Evolutionary conservation across 2,113 vertebrate species (phyloP).

Genomic region (Grammomys dolichurus): DNA sequence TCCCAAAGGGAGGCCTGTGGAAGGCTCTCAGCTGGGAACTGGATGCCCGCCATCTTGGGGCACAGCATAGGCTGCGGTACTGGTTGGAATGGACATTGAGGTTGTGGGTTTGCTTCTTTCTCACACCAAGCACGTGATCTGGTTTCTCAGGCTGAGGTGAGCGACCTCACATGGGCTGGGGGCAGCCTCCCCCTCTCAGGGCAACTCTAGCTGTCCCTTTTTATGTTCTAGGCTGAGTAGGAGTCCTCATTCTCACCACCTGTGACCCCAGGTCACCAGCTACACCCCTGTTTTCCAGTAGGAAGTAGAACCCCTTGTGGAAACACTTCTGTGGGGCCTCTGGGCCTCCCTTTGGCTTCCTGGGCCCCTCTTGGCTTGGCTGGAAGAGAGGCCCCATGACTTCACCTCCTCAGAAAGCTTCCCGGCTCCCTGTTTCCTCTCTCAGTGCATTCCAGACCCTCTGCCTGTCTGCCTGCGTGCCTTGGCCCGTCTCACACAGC

Average conservation of each 20-base stretch:
- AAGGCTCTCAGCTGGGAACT: background rate
- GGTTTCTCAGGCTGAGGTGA: background rate
- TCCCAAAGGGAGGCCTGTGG: background rate
- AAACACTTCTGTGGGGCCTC: slow-evolving; percentile 25
- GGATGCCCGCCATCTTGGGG: background rate
- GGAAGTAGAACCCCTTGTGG: slow-evolving; percentile 32
- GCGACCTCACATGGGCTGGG: background rate
- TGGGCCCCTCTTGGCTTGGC: slow-evolving; percentile 26
- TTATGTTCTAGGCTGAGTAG: background rate
- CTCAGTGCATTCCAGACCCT: background rate
- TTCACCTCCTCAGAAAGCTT: background rate
- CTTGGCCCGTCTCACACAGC: background rate
- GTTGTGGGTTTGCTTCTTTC: slow-evolving; percentile 28
- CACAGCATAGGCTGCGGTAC: background rate
- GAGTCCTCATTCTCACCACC: background rate
- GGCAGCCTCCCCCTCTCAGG: background rate
- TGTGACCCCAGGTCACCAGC: background rate
- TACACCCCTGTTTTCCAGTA: background rate
- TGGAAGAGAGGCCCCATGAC: slow-evolving; percentile 9
- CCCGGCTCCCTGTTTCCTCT: background rate
- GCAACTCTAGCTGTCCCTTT: background rate
- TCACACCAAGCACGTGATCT: slow-evolving; percentile 19
- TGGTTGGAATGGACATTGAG: background rate
- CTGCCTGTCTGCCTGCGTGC: background rate
- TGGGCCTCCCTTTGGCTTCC: background rate